phyloP scores from a whole-genome alignment of 2,113 vertebrate genomes.

The Crypturellus undulatus region DNA sequence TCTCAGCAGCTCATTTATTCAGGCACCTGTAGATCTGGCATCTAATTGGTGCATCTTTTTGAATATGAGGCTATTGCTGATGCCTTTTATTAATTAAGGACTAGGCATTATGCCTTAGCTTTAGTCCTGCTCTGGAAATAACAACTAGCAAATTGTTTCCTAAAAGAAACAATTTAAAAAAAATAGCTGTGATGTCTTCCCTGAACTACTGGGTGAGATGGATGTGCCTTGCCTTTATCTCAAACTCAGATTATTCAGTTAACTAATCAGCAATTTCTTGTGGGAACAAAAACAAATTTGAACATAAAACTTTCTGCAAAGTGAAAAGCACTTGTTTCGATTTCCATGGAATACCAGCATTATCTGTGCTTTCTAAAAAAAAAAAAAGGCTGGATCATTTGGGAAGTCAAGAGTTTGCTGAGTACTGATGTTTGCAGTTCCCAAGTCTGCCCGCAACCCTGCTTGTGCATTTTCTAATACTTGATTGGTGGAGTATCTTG shows the following conservation, averaged over 20 bases:
- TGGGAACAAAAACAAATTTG: background rate
- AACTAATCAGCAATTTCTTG: background rate
- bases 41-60: background rate
- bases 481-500: background rate
- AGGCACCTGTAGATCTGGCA: background rate
- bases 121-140: background rate
- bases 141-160: background rate
- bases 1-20: background rate
- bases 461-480: background rate
- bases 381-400: background rate
- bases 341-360: background rate
- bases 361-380: background rate
- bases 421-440: background rate
- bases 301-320: background rate
- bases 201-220: background rate
- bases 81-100: background rate
- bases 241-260: background rate
- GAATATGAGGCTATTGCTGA: background rate
- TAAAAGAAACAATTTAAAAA: background rate
- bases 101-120: background rate
- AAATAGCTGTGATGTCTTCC: background rate
- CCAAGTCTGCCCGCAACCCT: background rate
- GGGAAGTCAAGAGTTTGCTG: background rate
- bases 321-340: background rate
- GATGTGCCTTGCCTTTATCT: background rate